Evolutionary conservation across 2,888 invertebrate species (phyloP).

Genomic region (Orthosia gracilis): DNA sequence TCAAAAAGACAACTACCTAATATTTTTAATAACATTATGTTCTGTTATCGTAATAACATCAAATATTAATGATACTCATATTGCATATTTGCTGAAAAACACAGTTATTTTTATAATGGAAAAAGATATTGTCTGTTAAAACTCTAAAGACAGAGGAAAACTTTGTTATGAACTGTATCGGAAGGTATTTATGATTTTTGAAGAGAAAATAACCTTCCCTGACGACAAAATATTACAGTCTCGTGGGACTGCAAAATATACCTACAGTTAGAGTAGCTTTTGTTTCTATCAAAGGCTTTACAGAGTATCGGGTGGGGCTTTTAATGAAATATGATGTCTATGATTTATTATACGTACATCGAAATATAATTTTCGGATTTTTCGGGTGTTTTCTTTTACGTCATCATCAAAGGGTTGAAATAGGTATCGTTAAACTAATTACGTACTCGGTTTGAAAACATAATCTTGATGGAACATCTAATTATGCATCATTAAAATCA

Average conservation of each 20-base stretch:
- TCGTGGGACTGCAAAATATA: background rate
- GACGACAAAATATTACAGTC: background rate
- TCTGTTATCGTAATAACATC: background rate
- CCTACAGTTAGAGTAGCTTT: background rate
- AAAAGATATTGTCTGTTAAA: background rate
- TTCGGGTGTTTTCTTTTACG: background rate
- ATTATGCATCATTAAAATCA: background rate
- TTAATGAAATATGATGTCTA: slow-evolving; percentile 14
- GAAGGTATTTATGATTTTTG: background rate
- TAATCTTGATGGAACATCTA: background rate
- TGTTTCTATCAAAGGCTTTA: slow-evolving; percentile 1
- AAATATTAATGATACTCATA: background rate
- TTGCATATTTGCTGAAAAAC: background rate
- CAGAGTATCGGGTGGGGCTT: background rate
- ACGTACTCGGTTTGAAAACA: background rate
- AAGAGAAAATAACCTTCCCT: background rate
- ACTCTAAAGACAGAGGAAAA: background rate
- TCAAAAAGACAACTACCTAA: background rate
- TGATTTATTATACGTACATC: background rate
- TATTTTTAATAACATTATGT: background rate
- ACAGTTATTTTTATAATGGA: background rate
- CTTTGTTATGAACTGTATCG: background rate
- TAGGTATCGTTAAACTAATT: background rate
- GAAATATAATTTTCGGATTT: background rate
- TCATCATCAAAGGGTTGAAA: background rate